These are phyloP conservation scores for Crotalus horridus DNA, from an alignment of 2,113 vertebrate genomes.

Conservation along the genomic window DNA sequence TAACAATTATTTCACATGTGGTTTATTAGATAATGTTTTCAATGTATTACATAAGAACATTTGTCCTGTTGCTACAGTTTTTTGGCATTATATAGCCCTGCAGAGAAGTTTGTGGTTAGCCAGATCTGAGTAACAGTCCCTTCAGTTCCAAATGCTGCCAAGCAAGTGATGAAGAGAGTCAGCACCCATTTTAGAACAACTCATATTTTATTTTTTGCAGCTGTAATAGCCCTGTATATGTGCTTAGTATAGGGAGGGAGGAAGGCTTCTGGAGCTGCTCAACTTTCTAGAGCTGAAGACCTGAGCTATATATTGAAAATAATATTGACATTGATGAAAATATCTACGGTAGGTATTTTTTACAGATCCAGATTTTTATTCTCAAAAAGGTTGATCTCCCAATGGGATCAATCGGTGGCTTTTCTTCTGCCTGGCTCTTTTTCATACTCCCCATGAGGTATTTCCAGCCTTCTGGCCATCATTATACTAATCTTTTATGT, in stretches of 20 bases:
- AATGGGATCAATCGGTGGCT: neutral
- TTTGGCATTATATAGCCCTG: neutral
- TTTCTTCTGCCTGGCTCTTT: neutral
- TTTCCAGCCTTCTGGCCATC: slow-evolving; percentile 12
- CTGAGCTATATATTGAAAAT: neutral
- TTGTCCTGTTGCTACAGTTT: neutral
- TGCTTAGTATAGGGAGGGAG: neutral
- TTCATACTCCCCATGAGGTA: neutral
- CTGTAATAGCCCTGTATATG: neutral
- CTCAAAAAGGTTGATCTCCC: neutral
- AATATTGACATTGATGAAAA: neutral
- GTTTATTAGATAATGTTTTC: neutral
- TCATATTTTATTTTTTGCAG: neutral
- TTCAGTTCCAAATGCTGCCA: neutral
- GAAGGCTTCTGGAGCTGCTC: neutral
- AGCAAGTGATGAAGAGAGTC: neutral
- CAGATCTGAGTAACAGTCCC: neutral
- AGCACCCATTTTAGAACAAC: neutral
- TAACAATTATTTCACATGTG: neutral
- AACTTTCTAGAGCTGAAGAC: neutral
- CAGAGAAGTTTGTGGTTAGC: neutral
- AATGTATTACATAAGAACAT: neutral
- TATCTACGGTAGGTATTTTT: neutral
- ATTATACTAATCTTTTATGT: neutral
- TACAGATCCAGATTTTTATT: neutral